Conservation (phyloP, 30 jellyfish, hydroid and myxozoan species). For the Haliclystus octoradiatus region DNA sequence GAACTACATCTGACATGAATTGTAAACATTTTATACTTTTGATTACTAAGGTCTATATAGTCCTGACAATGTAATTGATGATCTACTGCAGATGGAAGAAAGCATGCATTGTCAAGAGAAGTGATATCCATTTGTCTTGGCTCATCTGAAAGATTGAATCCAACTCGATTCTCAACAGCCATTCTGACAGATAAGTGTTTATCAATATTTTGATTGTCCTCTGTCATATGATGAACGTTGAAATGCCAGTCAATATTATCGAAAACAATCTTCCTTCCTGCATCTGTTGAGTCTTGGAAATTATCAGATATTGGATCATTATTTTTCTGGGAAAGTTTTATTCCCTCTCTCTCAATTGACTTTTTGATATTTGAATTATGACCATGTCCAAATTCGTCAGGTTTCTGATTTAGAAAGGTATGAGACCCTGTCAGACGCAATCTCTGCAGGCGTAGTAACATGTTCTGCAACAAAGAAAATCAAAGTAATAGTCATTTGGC, state of each 20-base stretch:
- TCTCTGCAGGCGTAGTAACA: slow-evolving; percentile 19
- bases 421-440: slow-evolving; percentile 18
- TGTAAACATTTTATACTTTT: slow-evolving; percentile 1
- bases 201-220: slow-evolving; percentile 9
- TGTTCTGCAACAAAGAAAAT: slow-evolving; percentile 8
- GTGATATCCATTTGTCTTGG: not conserved
- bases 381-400: slow-evolving; percentile 12
- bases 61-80: slow-evolving; percentile 1
- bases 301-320: not conserved
- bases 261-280: slow-evolving; percentile 10
- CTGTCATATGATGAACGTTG: slow-evolving; percentile 10
- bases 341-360: slow-evolving; percentile 15
- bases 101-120: not conserved
- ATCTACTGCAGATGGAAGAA: slow-evolving; percentile 7
- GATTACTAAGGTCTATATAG: not conserved
- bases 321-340: not conserved
- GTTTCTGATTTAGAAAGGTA: slow-evolving; percentile 1
- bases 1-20: not conserved
- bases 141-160: not conserved
- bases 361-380: slow-evolving; percentile 14
- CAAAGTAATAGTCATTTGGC: no score
- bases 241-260: slow-evolving; percentile 10
- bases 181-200: slow-evolving; percentile 13
- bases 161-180: slow-evolving; percentile 18
- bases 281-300: slow-evolving; percentile 11